These are phyloP conservation scores for Paralichthys olivaceus DNA, from an alignment of 2,113 vertebrate genomes.

Conservation along the genomic window DNA sequence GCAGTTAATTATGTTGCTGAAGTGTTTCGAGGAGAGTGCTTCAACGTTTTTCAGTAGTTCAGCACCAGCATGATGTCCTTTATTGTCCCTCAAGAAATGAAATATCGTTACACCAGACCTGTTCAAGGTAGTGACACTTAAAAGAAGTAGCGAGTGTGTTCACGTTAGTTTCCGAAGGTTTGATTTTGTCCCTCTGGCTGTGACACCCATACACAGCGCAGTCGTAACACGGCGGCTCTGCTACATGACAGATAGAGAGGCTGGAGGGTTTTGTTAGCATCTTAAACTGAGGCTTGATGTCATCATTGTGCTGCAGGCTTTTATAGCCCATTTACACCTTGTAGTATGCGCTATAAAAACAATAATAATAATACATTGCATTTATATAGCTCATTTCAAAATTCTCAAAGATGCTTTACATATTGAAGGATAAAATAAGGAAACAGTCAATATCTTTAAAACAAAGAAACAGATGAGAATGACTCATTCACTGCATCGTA, in stretches of 20 bases:
- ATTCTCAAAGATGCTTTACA: no score
- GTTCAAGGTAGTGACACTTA: conserved; percentile 22
- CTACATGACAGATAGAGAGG: background rate
- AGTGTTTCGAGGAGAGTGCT: conserved; percentile 23
- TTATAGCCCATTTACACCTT: background rate
- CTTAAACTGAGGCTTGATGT: background rate
- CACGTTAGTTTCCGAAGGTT: background rate
- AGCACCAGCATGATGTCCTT: conserved; percentile 3
- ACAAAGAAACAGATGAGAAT: no score
- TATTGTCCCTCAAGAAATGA: background rate
- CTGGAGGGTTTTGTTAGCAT: background rate
- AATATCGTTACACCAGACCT: conserved; percentile 11
- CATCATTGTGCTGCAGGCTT: background rate
- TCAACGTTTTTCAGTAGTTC: conserved; percentile 23
- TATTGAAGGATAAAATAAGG: no score
- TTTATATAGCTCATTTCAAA: no score
- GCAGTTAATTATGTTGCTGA: conserved; percentile 16
- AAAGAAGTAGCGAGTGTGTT: conserved; percentile 18
- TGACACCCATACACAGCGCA: background rate
- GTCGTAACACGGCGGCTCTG: background rate
- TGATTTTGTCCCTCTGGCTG: conserved; percentile 1
- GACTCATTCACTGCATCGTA: background rate
- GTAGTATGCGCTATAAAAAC: no score
- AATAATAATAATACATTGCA: no score
- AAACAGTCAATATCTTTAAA: no score